Evolutionary conservation across 1,140 invertebrate species (phyloP).

Genomic region (Cephus cinctus): DNA sequence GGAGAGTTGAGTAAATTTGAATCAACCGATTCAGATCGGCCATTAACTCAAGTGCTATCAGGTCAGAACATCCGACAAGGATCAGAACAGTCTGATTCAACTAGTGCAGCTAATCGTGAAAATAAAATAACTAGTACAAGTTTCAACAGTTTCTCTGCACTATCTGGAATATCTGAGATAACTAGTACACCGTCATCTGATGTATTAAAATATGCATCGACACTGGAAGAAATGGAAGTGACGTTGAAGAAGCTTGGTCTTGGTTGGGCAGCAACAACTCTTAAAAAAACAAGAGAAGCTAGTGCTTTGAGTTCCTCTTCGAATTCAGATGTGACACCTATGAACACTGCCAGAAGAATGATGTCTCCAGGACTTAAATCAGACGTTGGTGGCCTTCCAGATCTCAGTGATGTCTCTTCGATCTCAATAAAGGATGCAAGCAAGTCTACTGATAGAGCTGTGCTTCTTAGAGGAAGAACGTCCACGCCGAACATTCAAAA

Average conservation of each 20-base stretch:
- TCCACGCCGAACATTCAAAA: conserved; percentile 49
- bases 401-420: conserved; percentile 50
- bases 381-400: conserved; percentile 30
- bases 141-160: conserved; percentile 38
- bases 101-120: conserved; percentile 8
- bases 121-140: conserved; percentile 35
- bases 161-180: conserved; percentile 50
- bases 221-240: conserved; percentile 57
- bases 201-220: conserved; percentile 31
- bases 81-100: not conserved
- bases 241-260: conserved; percentile 62
- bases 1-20: no score
- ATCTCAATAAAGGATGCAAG: conserved; percentile 50
- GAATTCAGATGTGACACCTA: conserved; percentile 49
- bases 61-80: no score
- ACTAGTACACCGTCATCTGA: conserved; percentile 38
- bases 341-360: conserved; percentile 34
- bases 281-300: conserved; percentile 67
- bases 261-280: conserved; percentile 65
- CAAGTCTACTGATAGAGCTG: conserved; percentile 49
- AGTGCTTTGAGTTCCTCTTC: conserved; percentile 64
- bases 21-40: no score
- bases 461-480: conserved; percentile 48
- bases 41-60: no score
- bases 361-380: conserved; percentile 40